Base-by-base conservation (phyloP, 2,888 invertebrate species). In the Seladonia tumulorum region DNA sequence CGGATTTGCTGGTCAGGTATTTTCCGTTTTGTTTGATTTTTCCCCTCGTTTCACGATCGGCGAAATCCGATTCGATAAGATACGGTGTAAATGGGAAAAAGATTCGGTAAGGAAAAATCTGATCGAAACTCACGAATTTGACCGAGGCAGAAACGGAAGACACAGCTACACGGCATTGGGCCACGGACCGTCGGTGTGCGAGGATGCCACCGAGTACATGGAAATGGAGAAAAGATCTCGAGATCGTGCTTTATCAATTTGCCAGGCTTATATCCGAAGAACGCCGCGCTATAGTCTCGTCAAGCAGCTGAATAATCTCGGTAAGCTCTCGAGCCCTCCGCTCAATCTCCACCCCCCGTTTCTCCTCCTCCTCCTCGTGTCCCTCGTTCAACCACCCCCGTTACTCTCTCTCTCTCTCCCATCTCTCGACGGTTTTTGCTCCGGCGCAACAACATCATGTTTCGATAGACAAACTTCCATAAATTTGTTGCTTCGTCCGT, bases 271-370 rank as follows among this genome's bases (percentile, higher is more conserved):
- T 94, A 95, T 97, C 88, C 96, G 96, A 91, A 95, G 95, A 90
- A 96, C 96, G 70, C 96, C 96, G 87, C 96, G 98, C 91, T 99
- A 98, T 94, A 97, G 97, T 91, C 96, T 98, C 89, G 96, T 98
- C 91, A 97, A 97, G 77, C 98, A 98, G 93, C 96, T 99, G 88
- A 97, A 97, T 92, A 97, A 97, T 89, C 97, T 99, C 87, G 99
- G 96, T 96, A 93, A 90, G 86, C 76, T 47, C 70, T 70, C 70
- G 70, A 70, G 12, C 42, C 42, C 66, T 39, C 35, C 42, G 29
- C 25, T 63, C 63, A 29, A 63, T 63, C 63, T 63, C 68, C 68
- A 68, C 22, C 63, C 63, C 63, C 29, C 29, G 63, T 57, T 57
- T 10, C 57, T 5, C 45, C 60, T n/a, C 66, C 66, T 16, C 66